Conservation (phyloP, 2,888 invertebrate genomes). For the Mycalesis mineus region DNA sequence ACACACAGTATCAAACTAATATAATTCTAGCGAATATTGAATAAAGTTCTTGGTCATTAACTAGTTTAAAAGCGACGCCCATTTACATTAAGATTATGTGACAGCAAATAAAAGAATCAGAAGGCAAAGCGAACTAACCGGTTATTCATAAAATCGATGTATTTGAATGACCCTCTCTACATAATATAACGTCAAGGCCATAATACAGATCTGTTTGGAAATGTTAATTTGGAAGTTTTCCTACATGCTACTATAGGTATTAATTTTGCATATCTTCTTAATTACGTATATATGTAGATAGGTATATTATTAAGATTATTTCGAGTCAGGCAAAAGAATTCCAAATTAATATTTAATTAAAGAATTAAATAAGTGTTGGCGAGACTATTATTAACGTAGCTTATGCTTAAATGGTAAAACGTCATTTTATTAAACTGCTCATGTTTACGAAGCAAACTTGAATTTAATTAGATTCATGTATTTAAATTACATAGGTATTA, state of each 20-base stretch:
- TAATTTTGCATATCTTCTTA: slow-evolving; percentile 1
- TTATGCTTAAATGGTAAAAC: background rate
- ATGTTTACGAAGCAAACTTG: slow-evolving; percentile 48
- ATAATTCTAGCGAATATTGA: no score
- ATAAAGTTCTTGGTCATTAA: background rate
- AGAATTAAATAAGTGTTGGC: background rate
- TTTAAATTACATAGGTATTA: slow-evolving; percentile 34
- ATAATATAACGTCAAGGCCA: slow-evolving; percentile 49
- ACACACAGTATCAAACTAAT: no score
- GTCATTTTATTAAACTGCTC: slow-evolving; percentile 43
- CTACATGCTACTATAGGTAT: background rate
- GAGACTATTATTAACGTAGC: background rate
- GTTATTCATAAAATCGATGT: slow-evolving; percentile 71
- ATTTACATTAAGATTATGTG: background rate
- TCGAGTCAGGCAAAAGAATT: background rate
- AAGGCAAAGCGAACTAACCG: slow-evolving; percentile 58
- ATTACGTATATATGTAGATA: background rate
- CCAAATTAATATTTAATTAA: background rate
- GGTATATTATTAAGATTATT: background rate
- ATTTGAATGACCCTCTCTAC: slow-evolving; percentile 61
- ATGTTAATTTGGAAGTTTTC: slow-evolving; percentile 10
- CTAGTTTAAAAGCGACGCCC: background rate
- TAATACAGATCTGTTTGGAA: slow-evolving; percentile 13
- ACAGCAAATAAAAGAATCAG: slow-evolving; percentile 49
- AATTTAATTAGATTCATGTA: slow-evolving; percentile 39